Percentiles rank a stretch among this genome's conserved stretches.
Evolutionary conservation across 2,888 invertebrate species (phyloP).

Genomic region (Corbicula japonica): DNA sequence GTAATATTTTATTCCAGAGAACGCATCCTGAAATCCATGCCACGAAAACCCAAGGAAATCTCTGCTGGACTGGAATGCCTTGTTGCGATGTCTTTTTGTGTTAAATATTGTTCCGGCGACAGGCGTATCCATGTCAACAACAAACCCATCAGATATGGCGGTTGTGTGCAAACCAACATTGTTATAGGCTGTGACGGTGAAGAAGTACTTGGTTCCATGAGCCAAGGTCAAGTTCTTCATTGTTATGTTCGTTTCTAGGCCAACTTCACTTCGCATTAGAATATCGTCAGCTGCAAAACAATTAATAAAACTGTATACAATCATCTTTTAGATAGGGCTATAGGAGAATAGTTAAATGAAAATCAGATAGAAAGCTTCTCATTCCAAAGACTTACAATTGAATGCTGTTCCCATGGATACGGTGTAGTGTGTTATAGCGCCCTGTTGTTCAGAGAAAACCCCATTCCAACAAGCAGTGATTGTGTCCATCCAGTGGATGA

Average conservation of each 20-base stretch:
- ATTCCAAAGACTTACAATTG: slow-evolving; percentile 34
- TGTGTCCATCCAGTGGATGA: slow-evolving; percentile 55
- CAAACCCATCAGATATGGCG: slow-evolving; percentile 60
- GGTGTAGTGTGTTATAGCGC: slow-evolving; percentile 30
- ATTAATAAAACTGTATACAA: slow-evolving; percentile 5
- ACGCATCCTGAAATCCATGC: slow-evolving; percentile 61
- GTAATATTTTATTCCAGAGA: slow-evolving; percentile 57
- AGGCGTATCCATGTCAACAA: slow-evolving; percentile 57
- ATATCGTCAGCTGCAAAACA: slow-evolving; percentile 4
- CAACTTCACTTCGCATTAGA: slow-evolving; percentile 7
- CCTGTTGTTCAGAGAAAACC: slow-evolving; percentile 60
- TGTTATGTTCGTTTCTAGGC: slow-evolving; percentile 32
- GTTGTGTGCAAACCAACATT: slow-evolving; percentile 55
- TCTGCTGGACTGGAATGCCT: slow-evolving; percentile 20
- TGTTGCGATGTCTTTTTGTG: slow-evolving; percentile 36
- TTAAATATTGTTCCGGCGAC: slow-evolving; percentile 59
- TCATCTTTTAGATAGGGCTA: neutral
- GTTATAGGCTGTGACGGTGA: slow-evolving; percentile 63
- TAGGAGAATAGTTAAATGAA: neutral
- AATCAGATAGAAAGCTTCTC: neutral
- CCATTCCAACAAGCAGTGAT: slow-evolving; percentile 67
- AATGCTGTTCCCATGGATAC: slow-evolving; percentile 50
- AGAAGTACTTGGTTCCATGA: slow-evolving; percentile 61
- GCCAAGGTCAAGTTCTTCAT: slow-evolving; percentile 41
- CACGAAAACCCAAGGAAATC: slow-evolving; percentile 45